A percentile compares a stretch with the other conserved stretches of the same genome.
These are phyloP conservation scores for Hirtodrosophila duncani DNA, from an alignment of 2,888 invertebrate species.

Conservation along the genomic window DNA sequence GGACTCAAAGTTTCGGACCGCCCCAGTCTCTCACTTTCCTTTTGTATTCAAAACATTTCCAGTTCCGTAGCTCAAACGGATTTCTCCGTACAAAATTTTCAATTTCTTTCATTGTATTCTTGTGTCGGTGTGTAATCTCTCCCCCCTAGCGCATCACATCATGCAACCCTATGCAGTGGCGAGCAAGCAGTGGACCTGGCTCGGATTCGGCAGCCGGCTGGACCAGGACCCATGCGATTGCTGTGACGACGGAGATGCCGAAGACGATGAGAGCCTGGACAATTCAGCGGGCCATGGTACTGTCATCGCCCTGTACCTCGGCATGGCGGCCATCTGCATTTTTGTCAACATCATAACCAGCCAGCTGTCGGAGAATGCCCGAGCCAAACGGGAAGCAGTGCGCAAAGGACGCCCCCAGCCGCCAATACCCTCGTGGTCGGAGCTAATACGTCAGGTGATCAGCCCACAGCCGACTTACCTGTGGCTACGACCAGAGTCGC, in stretches of 20 bases:
- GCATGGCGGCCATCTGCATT: slow-evolving; percentile 20
- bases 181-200: no score
- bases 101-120: no score
- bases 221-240: background rate
- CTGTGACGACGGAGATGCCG: background rate
- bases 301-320: slow-evolving; percentile 15
- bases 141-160: no score
- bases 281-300: slow-evolving; percentile 36
- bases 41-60: no score
- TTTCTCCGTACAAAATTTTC: no score
- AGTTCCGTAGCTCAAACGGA: no score
- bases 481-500: background rate
- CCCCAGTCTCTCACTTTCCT: no score
- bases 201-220: background rate
- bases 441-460: slow-evolving; percentile 1
- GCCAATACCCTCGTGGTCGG: background rate
- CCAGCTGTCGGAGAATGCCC: background rate
- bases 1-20: no score
- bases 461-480: background rate
- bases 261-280: background rate
- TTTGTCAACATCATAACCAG: slow-evolving; percentile 7
- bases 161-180: no score
- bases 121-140: no score
- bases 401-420: slow-evolving; percentile 6
- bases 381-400: background rate